phyloP scores from a whole-genome alignment of 2,888 invertebrate species.

The Drosophila paramelanica region DNA sequence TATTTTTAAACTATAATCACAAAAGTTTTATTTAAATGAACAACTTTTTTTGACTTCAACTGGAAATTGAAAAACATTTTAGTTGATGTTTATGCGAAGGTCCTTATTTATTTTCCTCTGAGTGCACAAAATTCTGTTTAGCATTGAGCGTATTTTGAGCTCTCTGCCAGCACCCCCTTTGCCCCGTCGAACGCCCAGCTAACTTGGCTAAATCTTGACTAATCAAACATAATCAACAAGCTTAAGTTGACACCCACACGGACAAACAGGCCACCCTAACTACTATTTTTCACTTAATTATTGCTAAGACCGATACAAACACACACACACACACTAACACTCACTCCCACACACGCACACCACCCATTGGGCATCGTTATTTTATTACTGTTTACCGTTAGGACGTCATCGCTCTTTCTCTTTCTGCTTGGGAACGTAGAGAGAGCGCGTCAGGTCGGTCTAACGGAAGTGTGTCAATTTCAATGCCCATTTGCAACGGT shows the following conservation, averaged over 20 bases:
- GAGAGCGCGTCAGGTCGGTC: background rate
- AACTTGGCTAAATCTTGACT: constrained; percentile 65
- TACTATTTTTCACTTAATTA: constrained; percentile 75
- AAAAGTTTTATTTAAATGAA: background rate
- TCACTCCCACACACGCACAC: constrained; percentile 17
- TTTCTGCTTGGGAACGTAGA: constrained; percentile 12
- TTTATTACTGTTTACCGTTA: constrained; percentile 75
- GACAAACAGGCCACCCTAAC: constrained; percentile 46
- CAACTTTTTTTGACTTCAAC: too few species aligned
- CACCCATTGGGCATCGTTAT: constrained; percentile 65
- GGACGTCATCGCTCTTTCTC: constrained; percentile 39
- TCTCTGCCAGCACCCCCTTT: constrained; percentile 8
- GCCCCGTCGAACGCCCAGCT: background rate
- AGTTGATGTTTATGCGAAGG: too few species aligned
- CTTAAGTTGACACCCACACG: constrained; percentile 57
- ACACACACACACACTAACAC: constrained; percentile 13
- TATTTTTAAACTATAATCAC: too few species aligned
- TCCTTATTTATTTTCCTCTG: background rate
- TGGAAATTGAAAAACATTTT: too few species aligned
- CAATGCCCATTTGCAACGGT: constrained; percentile 49
- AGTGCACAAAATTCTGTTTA: background rate
- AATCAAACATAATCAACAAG: constrained; percentile 77
- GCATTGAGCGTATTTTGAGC: constrained; percentile 7
- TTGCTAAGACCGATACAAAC: constrained; percentile 58
- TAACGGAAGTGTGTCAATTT: constrained; percentile 73